Conservation (phyloP, 2,888 invertebrate genomes). For the Xestia rhomboidea region DNA sequence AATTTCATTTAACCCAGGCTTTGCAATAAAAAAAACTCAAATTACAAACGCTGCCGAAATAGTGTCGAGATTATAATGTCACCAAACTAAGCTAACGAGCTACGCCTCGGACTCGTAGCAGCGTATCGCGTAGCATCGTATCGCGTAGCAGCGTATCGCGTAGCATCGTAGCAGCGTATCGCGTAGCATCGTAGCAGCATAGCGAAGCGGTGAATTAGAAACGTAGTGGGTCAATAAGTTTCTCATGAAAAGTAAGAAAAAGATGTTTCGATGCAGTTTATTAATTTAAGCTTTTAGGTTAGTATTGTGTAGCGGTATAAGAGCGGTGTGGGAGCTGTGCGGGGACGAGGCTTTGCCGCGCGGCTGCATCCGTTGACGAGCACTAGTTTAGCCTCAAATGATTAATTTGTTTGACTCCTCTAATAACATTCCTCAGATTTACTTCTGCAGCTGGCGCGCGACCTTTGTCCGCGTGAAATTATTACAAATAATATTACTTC, state of each 20-base stretch:
- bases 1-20: constrained; percentile 35
- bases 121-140: constrained; percentile 1
- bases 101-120: constrained; percentile 2
- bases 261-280: constrained; percentile 1
- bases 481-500: too few species aligned
- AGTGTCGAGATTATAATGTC: constrained; percentile 17
- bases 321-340: background rate
- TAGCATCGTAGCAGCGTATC: constrained; percentile 5
- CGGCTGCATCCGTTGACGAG: background rate
- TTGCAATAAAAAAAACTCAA: constrained; percentile 48
- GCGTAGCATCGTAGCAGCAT: background rate
- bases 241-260: background rate
- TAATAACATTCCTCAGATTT: too few species aligned
- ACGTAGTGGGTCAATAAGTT: background rate
- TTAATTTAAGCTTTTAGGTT: background rate
- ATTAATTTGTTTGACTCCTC: too few species aligned
- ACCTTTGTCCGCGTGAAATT: too few species aligned
- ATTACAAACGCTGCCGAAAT: constrained; percentile 24
- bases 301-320: background rate
- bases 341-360: background rate
- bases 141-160: background rate
- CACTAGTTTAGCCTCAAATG: background rate
- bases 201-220: background rate
- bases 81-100: constrained; percentile 32
- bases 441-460: too few species aligned